These are phyloP conservation scores for Sceloporus undulatus DNA, from an alignment of 2,113 vertebrate species.

Conservation along the genomic window DNA sequence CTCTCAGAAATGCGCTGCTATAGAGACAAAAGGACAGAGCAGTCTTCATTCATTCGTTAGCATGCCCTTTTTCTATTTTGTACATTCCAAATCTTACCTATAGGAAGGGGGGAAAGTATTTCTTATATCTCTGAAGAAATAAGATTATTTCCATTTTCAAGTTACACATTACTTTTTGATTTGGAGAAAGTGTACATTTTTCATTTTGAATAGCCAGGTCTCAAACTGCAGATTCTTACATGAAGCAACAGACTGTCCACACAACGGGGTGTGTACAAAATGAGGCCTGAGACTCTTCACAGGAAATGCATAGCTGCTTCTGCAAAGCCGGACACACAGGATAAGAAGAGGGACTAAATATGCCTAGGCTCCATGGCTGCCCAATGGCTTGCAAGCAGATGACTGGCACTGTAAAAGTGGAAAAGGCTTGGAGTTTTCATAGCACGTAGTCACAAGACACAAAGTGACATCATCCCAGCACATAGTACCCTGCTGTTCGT, in stretches of 20 bases:
- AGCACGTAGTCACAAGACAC: neutral
- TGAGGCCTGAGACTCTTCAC: too few relatives aligned
- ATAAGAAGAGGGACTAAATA: neutral
- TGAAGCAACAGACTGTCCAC: too few relatives aligned
- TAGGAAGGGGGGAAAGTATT: neutral
- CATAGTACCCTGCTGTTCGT: neutral
- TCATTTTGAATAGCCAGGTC: neutral
- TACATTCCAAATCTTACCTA: neutral
- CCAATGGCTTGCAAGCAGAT: too few relatives aligned
- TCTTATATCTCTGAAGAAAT: conserved; percentile 15
- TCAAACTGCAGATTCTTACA: too few relatives aligned
- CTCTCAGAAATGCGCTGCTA: fast-evolving
- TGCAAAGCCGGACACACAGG: neutral
- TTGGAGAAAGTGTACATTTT: conserved; percentile 11
- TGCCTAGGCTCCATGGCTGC: neutral
- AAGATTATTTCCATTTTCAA: fast-evolving
- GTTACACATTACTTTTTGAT: neutral
- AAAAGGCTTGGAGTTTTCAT: neutral
- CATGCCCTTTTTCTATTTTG: neutral
- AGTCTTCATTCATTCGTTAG: neutral
- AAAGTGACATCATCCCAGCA: neutral
- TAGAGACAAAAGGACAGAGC: conserved; percentile 9
- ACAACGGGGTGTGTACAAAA: too few relatives aligned
- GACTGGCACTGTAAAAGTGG: neutral
- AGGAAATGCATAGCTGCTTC: neutral